Evolutionary conservation across 2,888 invertebrate genomes (phyloP).

Genomic region (Sipha maydis): DNA sequence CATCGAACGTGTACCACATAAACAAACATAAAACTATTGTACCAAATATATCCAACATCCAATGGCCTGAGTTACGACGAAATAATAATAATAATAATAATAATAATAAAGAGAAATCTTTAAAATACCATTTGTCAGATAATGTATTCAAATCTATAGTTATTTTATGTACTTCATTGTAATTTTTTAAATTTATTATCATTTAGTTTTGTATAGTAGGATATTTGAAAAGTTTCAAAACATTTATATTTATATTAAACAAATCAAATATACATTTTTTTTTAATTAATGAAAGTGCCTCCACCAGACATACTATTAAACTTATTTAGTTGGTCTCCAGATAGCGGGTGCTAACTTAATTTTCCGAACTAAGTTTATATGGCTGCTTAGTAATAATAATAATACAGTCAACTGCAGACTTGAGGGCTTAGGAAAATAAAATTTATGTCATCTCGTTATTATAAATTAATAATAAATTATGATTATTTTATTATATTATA

Average conservation of each 20-base stretch:
- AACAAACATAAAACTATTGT: too few relatives aligned
- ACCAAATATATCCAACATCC: too few relatives aligned
- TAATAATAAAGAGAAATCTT: too few relatives aligned
- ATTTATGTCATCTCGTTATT: constrained; percentile 11
- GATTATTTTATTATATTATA: not conserved
- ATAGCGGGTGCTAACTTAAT: constrained; percentile 10
- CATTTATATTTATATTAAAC: not conserved
- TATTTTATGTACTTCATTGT: too few relatives aligned
- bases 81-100: too few relatives aligned
- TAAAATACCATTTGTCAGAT: too few relatives aligned
- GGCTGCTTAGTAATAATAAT: not conserved
- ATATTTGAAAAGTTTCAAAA: too few relatives aligned
- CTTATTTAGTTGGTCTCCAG: constrained; percentile 27
- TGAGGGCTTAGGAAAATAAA: not conserved
- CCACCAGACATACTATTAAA: not conserved
- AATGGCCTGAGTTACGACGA: too few relatives aligned
- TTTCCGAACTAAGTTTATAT: constrained; percentile 22
- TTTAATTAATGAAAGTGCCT: constrained; percentile 34
- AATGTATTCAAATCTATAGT: too few relatives aligned
- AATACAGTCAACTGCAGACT: constrained; percentile 14
- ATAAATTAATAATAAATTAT: not conserved
- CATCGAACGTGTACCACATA: too few relatives aligned
- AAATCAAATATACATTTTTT: not conserved
- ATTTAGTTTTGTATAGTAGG: too few relatives aligned
- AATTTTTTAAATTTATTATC: too few relatives aligned